phyloP scores from a whole-genome alignment of 2,888 invertebrate genomes.

The Andrena camellia region DNA sequence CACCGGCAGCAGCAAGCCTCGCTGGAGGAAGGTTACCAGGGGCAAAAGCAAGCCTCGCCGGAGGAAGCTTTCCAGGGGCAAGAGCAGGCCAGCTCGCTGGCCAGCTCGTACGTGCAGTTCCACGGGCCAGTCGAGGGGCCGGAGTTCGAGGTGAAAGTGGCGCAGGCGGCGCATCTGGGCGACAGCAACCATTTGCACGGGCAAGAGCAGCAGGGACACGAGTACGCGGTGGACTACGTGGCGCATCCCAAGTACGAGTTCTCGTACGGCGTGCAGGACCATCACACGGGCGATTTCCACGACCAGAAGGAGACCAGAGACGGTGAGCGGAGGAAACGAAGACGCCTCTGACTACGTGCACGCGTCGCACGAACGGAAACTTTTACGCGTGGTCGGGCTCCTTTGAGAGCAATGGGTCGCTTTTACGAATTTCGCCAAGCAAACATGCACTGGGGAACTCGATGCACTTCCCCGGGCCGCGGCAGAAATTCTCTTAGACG shows the following conservation, averaged over 20 bases:
- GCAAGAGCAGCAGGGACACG: constrained; percentile 65
- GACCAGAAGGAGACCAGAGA: constrained; percentile 84
- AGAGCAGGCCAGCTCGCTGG: constrained; percentile 74
- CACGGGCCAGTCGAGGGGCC: constrained; percentile 83
- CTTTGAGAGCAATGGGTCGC: constrained; percentile 8
- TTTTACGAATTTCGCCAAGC: constrained; percentile 15
- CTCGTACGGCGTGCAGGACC: constrained; percentile 81
- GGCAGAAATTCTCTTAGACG: constrained; percentile 30
- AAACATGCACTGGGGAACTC: neutral
- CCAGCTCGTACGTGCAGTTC: constrained; percentile 82
- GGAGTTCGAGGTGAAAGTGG: constrained; percentile 81
- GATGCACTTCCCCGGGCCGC: neutral
- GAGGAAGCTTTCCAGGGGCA: constrained; percentile 42
- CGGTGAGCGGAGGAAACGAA: constrained; percentile 72
- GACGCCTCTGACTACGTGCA: neutral
- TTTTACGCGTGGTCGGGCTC: constrained; percentile 11
- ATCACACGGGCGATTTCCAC: constrained; percentile 84
- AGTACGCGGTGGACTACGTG: constrained; percentile 78
- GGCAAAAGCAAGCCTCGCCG: constrained; percentile 66
- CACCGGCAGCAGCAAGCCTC: constrained; percentile 56
- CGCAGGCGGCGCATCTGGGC: constrained; percentile 73
- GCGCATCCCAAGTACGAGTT: constrained; percentile 82
- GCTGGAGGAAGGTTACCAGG: constrained; percentile 45
- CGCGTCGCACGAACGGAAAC: constrained; percentile 3
- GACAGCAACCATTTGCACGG: constrained; percentile 73